A percentile compares a stretch with the other conserved stretches of the same genome.
phyloP scores from a whole-genome alignment of 2,888 invertebrate species.

The Lacanobia oleracea region DNA sequence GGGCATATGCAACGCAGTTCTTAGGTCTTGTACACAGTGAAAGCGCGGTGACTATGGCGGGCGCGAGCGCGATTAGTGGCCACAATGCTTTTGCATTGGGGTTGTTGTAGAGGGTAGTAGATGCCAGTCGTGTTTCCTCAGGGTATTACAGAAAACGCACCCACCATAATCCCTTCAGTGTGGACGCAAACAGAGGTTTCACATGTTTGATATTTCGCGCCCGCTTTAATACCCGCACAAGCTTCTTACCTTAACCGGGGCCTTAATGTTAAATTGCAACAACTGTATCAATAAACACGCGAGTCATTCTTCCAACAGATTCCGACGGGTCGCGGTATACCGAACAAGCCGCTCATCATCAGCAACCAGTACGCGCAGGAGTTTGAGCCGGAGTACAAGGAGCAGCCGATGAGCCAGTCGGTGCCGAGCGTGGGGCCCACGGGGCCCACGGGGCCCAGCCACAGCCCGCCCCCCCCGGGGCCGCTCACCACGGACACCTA shows the following conservation, averaged over 20 bases:
- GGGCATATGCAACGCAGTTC: conserved; percentile 27
- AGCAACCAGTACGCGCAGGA: conserved; percentile 88
- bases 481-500: conserved; percentile 74
- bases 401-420: conserved; percentile 63
- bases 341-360: conserved; percentile 84
- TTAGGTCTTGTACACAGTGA: conserved; percentile 3
- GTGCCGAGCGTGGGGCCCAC: conserved; percentile 63
- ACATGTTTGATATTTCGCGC: background rate
- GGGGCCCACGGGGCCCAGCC: conserved; percentile 64
- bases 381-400: conserved; percentile 85
- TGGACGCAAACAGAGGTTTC: background rate
- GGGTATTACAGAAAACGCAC: background rate
- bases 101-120: background rate
- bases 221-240: background rate
- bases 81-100: background rate
- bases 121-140: background rate
- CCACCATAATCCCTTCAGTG: background rate
- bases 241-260: background rate
- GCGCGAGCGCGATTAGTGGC: background rate
- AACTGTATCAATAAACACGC: conserved; percentile 33
- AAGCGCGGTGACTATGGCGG: background rate
- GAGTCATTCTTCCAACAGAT: conserved; percentile 72
- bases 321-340: conserved; percentile 84
- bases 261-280: conserved; percentile 37
- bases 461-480: conserved; percentile 76